Evolutionary conservation across 1,140 invertebrate genomes (phyloP), one percentile per base, ranked within the genome.

Genomic region (Apis florea): DNA sequence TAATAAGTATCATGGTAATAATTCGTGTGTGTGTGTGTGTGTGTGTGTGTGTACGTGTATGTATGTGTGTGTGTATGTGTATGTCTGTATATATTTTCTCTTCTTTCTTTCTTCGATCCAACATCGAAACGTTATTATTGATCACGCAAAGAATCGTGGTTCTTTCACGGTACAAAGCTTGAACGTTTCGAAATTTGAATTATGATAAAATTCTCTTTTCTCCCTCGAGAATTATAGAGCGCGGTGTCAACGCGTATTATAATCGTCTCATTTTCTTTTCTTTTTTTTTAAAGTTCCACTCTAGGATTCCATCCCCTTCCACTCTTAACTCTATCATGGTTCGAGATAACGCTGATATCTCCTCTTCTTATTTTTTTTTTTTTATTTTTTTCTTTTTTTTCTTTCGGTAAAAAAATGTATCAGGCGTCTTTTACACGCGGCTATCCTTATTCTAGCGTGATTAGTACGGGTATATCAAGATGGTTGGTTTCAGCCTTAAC

Each of bases 1-100:
- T 89, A 89, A 89, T 91, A 87, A 84, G 87, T 90, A 89, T 90
- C 90, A 88, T 90, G 85, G 85, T 90, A 91, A 90, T 91, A 81
- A 26, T 86, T 74, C 47, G 5, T 74, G 59, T 74, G 59, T 63
- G 24, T 51, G 47, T 26, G 15, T 49, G 40, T 26, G 17, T 53
- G 8, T 15, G 8, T 15, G 31, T 40, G 31, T 40, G 6, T 71
- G 54, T 71, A 26, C 58, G 11, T 31, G 26, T 40, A 9, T 5
- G 15, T n/a, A n/a, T 63, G 21, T 63, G 6, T 13, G 15, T 63
- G 13, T 68, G 19, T 67, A 11, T 47, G n/a, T 4, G 15, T n/a
- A 24, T 63, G 21, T 63, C 15, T 15, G 17, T 64, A 8, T 68
- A 21, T 68, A 12, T 49, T 12, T 69, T 17, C n/a, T 10, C 21